Evolutionary conservation across 2,888 invertebrate species (phyloP).

Genomic region (Flexamia atlantica): DNA sequence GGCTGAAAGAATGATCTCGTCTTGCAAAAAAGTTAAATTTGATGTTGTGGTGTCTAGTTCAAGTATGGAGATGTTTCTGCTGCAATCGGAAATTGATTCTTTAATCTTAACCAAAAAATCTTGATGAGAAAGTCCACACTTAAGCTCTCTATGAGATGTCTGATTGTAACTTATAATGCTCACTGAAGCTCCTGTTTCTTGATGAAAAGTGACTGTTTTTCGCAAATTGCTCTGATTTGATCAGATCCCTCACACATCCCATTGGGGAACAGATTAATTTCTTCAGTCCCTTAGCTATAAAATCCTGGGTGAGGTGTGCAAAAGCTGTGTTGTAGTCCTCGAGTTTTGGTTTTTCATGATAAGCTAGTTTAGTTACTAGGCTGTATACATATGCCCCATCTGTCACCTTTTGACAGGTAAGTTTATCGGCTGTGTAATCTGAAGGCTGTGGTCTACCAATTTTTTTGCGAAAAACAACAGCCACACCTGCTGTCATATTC

Average conservation of each 20-base stretch:
- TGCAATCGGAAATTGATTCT: neutral
- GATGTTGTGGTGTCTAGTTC: neutral
- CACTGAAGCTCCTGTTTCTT: neutral
- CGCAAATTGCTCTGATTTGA: neutral
- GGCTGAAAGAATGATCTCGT: too few species aligned
- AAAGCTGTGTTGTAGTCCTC: neutral
- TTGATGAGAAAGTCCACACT: neutral
- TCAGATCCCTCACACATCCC: slow-evolving; percentile 11
- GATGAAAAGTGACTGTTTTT: slow-evolving; percentile 12
- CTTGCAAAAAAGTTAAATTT: neutral
- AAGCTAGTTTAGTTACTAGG: neutral
- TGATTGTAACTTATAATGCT: neutral
- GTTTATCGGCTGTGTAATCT: neutral
- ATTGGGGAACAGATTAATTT: slow-evolving; percentile 33
- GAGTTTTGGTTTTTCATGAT: neutral
- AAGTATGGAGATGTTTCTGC: neutral
- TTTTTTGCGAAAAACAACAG: neutral
- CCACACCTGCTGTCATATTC: slow-evolving; percentile 17
- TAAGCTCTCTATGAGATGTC: neutral
- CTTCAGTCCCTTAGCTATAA: neutral
- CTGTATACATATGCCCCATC: neutral
- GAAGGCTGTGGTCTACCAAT: neutral
- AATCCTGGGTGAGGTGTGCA: neutral
- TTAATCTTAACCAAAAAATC: neutral
- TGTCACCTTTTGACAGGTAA: neutral